Conservation (phyloP, 2,113 vertebrate genomes). For the Callorhinus ursinus region DNA sequence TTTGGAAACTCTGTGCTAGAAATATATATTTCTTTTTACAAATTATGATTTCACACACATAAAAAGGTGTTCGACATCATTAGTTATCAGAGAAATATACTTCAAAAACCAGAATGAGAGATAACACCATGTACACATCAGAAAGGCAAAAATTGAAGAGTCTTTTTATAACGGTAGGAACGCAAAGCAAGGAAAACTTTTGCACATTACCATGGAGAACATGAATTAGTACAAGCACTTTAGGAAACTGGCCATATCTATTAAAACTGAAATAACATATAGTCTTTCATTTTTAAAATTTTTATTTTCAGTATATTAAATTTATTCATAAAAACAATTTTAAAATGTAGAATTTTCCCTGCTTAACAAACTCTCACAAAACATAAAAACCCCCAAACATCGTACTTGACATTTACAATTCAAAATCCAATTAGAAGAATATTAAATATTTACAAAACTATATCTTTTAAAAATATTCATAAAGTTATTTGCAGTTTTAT, state of each 20-base stretch:
- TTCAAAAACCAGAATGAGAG: neutral
- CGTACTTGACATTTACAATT: slow-evolving; percentile 91
- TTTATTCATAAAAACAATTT: slow-evolving; percentile 93
- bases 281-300: slow-evolving; percentile 70
- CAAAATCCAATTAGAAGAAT: slow-evolving; percentile 90
- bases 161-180: neutral
- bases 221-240: neutral
- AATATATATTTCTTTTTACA: neutral
- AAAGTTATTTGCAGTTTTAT: slow-evolving; percentile 90
- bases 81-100: neutral
- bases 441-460: slow-evolving; percentile 92
- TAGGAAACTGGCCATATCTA: neutral
- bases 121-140: neutral
- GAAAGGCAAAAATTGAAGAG: neutral
- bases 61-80: neutral
- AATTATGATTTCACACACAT: neutral
- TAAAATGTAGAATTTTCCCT: slow-evolving; percentile 92
- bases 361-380: slow-evolving; percentile 92
- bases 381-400: slow-evolving; percentile 91
- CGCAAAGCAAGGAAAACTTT: neutral
- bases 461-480: slow-evolving; percentile 89
- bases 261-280: neutral
- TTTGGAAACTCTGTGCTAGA: neutral
- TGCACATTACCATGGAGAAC: neutral
- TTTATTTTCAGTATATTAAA: slow-evolving; percentile 92